Evolutionary conservation across 2,113 vertebrate genomes (phyloP).

Genomic region (Mobula hypostoma): DNA sequence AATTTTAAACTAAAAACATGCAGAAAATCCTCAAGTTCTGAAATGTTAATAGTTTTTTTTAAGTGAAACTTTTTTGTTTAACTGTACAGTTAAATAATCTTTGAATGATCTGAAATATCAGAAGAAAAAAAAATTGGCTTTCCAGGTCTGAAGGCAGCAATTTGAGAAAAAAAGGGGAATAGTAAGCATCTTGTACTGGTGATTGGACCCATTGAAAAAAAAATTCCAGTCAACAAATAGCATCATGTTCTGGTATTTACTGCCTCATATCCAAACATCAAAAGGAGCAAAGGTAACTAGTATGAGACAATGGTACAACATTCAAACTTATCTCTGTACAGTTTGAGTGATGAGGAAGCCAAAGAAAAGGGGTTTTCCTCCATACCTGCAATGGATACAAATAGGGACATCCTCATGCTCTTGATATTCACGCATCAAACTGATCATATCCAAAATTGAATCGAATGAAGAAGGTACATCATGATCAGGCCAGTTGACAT

Average conservation of each 20-base stretch:
- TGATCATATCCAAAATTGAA: slow-evolving; percentile 97
- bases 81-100: too few species aligned
- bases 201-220: too few species aligned
- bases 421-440: slow-evolving; percentile 90
- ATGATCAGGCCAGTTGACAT: slow-evolving; percentile 97
- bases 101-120: too few species aligned
- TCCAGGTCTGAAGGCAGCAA: too few species aligned
- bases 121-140: too few species aligned
- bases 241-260: neutral
- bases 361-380: neutral
- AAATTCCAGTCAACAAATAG: too few species aligned
- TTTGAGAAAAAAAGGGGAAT: too few species aligned
- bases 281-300: neutral
- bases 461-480: slow-evolving; percentile 95
- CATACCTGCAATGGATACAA: slow-evolving; percentile 92
- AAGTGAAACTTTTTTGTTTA: too few species aligned
- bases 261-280: neutral
- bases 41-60: too few species aligned
- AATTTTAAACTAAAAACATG: neutral
- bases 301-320: neutral
- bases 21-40: too few species aligned
- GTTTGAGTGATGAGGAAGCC: neutral
- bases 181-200: too few species aligned
- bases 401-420: slow-evolving; percentile 89
- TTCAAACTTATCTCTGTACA: neutral